phyloP scores from a whole-genome alignment of 2,888 invertebrate genomes.

The Drosophila lutescens region DNA sequence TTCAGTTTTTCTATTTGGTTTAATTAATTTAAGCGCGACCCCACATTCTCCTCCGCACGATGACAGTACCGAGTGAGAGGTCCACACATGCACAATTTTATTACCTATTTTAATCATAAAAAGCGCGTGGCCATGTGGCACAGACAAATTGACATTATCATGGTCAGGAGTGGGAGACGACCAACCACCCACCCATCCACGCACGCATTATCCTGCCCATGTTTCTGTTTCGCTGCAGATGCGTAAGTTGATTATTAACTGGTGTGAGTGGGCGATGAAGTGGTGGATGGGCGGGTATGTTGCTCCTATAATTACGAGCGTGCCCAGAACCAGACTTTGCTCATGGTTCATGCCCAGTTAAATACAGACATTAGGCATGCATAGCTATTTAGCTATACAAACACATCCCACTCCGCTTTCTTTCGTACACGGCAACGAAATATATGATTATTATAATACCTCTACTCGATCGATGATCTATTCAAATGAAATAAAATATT shows the following conservation, averaged over 20 bases:
- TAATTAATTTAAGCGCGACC: conserved; percentile 70
- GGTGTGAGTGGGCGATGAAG: conserved; percentile 39
- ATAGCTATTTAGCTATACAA: conserved; percentile 66
- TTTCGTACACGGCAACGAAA: conserved; percentile 9
- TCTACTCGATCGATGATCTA: neutral
- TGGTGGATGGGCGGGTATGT: conserved; percentile 46
- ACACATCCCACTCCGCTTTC: conserved; percentile 20
- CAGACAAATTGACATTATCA: conserved; percentile 59
- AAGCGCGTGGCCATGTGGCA: conserved; percentile 59
- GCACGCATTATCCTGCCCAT: conserved; percentile 15
- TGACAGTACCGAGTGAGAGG: conserved; percentile 15
- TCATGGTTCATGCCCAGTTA: conserved; percentile 64
- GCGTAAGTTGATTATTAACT: conserved; percentile 74
- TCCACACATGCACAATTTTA: conserved; percentile 35
- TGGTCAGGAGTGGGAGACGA: neutral
- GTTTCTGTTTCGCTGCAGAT: conserved; percentile 40
- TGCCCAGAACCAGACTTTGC: conserved; percentile 46
- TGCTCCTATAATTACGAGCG: conserved; percentile 64
- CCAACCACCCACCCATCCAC: neutral
- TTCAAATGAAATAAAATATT: too few relatives aligned
- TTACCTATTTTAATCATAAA: conserved; percentile 72
- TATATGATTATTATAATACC: neutral
- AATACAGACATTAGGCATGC: conserved; percentile 76
- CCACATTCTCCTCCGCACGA: conserved; percentile 4
- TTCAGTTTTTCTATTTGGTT: conserved; percentile 49